These are phyloP conservation scores for Habrosyne pyritoides DNA, from an alignment of 2,888 invertebrate genomes.

Conservation along the genomic window DNA sequence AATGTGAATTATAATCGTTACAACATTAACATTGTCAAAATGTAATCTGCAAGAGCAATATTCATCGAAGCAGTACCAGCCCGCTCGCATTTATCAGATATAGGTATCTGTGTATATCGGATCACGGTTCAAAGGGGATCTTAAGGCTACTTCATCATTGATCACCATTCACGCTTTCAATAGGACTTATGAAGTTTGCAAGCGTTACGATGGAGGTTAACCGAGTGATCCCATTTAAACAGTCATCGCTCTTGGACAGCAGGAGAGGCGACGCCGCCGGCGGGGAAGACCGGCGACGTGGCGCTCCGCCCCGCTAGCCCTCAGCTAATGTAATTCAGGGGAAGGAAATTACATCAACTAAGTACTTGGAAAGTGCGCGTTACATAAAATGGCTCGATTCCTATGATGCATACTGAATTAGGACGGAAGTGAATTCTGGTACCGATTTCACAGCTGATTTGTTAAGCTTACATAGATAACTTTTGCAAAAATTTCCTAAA, in stretches of 20 bases:
- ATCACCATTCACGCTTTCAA: not conserved
- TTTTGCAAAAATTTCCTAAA: constrained; percentile 78
- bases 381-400: constrained; percentile 84
- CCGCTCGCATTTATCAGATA: constrained; percentile 62
- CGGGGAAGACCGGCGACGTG: constrained; percentile 42
- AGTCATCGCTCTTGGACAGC: constrained; percentile 23
- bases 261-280: constrained; percentile 30
- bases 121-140: constrained; percentile 26
- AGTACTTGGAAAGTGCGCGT: constrained; percentile 76
- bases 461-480: constrained; percentile 80
- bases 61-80: constrained; percentile 77
- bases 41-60: constrained; percentile 70
- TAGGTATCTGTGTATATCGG: constrained; percentile 25
- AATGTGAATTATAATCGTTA: constrained; percentile 53
- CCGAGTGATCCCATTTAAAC: constrained; percentile 16
- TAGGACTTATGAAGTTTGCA: not conserved
- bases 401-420: constrained; percentile 82
- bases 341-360: constrained; percentile 78
- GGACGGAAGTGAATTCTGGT: constrained; percentile 84
- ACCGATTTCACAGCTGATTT: constrained; percentile 82
- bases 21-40: constrained; percentile 55
- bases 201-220: not conserved
- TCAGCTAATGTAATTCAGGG: constrained; percentile 74
- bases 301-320: constrained; percentile 34
- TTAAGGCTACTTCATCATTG: constrained; percentile 6